Base-by-base conservation (phyloP, 2,113 vertebrate genomes). In the Dipodomys ordii region DNA sequence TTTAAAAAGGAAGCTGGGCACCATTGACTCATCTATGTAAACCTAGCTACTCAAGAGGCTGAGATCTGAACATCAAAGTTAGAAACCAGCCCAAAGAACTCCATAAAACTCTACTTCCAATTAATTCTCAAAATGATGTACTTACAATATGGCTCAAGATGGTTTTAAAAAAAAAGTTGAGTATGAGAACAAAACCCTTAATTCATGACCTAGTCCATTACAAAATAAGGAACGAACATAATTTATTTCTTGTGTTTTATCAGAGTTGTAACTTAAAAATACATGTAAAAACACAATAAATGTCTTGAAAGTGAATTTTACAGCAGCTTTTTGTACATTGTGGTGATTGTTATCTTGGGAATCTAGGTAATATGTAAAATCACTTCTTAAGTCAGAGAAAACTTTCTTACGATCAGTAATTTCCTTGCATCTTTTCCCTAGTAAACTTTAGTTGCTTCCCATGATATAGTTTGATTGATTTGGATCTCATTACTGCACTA, bases 391-490 rank as follows among this genome's bases (percentile, higher is more conserved):
- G 60, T 95, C 79, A 92, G 82, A 87, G 74, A 87, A 90, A 96
- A 93, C 32, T 92, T 96, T 89, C 91, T 89, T 60, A 87, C 67
- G 82, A 62, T 78, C 49, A 64, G 76, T 94, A 86, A 95, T 94
- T 95, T 95, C 78, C 81, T 95, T 93, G 71, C 46, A 81, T 88
- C 22, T 78, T 90, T 93, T 93, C 57, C 88, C n/a, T 83, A 90
- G 71, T 92, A 90, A 96, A 88, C 53, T 95, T 94, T 93, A 97
- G 95, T 95, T 95, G 95, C 85, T 95, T 95, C 90, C 92, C 95
- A 32, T 90, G 27, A 23, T 95, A 27, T 27, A 72, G 49, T 88
- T 95, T 92, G 79, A 93, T 68, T 92, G 89, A 98, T 91, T 79
- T 94, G 69, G 90, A 92, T 83, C 88, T 92, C 92, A 93, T 95